Conservation (phyloP, 2,797 vertebrate species). For the Delichon dasypus region DNA sequence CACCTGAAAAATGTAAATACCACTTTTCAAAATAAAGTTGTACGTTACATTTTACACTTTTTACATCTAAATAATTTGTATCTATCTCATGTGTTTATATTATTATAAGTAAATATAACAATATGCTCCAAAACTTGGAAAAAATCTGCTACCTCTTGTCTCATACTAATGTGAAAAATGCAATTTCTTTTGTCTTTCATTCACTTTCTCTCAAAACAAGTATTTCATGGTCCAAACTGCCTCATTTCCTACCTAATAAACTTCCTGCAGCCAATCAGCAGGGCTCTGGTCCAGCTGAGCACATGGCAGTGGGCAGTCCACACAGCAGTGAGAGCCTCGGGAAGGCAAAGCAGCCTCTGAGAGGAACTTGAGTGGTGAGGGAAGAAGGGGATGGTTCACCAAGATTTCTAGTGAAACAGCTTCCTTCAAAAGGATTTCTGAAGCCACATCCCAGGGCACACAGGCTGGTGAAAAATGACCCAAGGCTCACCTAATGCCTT, state of each 20-base stretch:
- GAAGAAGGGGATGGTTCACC: rapidly evolving
- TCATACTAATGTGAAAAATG: not conserved
- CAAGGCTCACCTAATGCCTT: not conserved
- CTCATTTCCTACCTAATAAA: not conserved
- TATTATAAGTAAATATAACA: not conserved
- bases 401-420: not conserved
- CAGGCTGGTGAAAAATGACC: not conserved
- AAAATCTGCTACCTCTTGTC: not conserved
- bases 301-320: rapidly evolving
- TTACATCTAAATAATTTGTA: not conserved
- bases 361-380: rapidly evolving
- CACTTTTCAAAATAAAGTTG: not conserved
- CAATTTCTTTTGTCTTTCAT: not conserved
- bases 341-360: not conserved
- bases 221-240: not conserved
- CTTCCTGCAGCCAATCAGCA: rapidly evolving
- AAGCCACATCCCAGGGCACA: not conserved
- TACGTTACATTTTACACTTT: not conserved
- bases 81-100: not conserved
- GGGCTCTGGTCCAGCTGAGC: not conserved
- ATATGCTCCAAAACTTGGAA: not conserved
- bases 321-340: not conserved
- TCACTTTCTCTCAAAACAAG: not conserved
- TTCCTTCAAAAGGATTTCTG: not conserved
- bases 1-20: not conserved